Conservation (phyloP, 2,113 vertebrate genomes). For the Pelvicachromis taeniatus region DNA sequence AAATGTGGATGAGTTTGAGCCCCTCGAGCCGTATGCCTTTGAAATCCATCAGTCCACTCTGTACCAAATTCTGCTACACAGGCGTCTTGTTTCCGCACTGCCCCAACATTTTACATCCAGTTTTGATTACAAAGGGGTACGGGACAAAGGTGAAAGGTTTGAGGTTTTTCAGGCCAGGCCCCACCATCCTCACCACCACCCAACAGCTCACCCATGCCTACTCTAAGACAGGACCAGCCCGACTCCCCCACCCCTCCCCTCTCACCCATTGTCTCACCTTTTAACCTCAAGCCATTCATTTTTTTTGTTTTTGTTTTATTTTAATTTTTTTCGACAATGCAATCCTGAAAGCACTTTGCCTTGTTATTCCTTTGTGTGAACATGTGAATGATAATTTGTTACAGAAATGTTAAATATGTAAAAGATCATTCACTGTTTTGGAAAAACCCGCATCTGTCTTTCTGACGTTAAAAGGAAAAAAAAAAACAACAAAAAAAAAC, state of each 20-base stretch:
- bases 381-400: slow-evolving; percentile 81
- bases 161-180: slow-evolving; percentile 47
- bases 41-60: slow-evolving; percentile 52
- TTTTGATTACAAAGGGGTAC: slow-evolving; percentile 50
- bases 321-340: slow-evolving; percentile 69
- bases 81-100: slow-evolving; percentile 40
- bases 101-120: slow-evolving; percentile 46
- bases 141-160: slow-evolving; percentile 60
- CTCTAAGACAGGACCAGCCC: slow-evolving; percentile 41
- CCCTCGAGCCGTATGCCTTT: slow-evolving; percentile 67
- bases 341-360: slow-evolving; percentile 84
- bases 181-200: neutral
- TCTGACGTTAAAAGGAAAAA: slow-evolving; percentile 76
- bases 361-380: slow-evolving; percentile 80
- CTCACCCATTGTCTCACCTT: slow-evolving; percentile 34
- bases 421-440: slow-evolving; percentile 79
- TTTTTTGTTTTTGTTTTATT: slow-evolving; percentile 44
- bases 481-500: slow-evolving; percentile 15
- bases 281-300: slow-evolving; percentile 78
- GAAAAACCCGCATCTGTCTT: slow-evolving; percentile 77
- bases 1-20: slow-evolving; percentile 50
- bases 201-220: neutral
- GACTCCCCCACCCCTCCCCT: neutral
- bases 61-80: slow-evolving; percentile 57
- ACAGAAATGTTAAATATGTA: slow-evolving; percentile 78